Evolutionary conservation across 2,888 invertebrate species (phyloP).

Genomic region (Charanyca ferruginea): DNA sequence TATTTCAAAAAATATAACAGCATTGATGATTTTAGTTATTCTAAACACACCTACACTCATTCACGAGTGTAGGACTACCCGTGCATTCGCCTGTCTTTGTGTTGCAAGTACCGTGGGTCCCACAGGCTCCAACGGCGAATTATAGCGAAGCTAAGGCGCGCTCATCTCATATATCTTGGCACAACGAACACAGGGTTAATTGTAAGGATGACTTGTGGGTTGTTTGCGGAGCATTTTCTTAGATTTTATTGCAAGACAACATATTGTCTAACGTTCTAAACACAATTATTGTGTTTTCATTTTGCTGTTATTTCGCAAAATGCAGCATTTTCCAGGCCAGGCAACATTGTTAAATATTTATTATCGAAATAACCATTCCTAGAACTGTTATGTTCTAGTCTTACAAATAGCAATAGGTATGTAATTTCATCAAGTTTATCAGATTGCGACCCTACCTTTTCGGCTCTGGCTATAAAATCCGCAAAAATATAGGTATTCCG

Average conservation of each 20-base stretch:
- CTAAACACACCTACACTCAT: not conserved
- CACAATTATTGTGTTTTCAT: constrained; percentile 11
- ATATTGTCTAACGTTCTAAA: constrained; percentile 23
- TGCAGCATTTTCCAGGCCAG: constrained; percentile 15
- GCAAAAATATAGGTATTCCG: constrained; percentile 23
- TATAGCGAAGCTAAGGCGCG: constrained; percentile 5
- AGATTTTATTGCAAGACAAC: constrained; percentile 29
- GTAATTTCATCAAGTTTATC: constrained; percentile 12
- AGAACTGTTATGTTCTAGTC: not conserved
- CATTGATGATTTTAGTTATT: too few relatives aligned
- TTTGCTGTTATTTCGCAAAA: constrained; percentile 13
- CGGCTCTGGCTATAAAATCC: constrained; percentile 26
- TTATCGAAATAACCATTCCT: constrained; percentile 19
- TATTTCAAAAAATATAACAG: too few relatives aligned
- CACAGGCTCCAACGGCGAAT: constrained; percentile 25
- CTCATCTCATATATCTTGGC: constrained; percentile 27
- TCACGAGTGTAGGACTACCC: too few relatives aligned
- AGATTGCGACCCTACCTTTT: constrained; percentile 30
- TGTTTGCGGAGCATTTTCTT: constrained; percentile 24
- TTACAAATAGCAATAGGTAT: constrained; percentile 24
- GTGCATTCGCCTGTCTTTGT: not conserved
- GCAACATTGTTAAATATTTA: constrained; percentile 12
- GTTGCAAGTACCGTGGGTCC: too few relatives aligned
- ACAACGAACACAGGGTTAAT: constrained; percentile 39
- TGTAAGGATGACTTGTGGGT: constrained; percentile 43